phyloP scores from a whole-genome alignment of 2,113 vertebrate genomes.

The Oceanites oceanicus region DNA sequence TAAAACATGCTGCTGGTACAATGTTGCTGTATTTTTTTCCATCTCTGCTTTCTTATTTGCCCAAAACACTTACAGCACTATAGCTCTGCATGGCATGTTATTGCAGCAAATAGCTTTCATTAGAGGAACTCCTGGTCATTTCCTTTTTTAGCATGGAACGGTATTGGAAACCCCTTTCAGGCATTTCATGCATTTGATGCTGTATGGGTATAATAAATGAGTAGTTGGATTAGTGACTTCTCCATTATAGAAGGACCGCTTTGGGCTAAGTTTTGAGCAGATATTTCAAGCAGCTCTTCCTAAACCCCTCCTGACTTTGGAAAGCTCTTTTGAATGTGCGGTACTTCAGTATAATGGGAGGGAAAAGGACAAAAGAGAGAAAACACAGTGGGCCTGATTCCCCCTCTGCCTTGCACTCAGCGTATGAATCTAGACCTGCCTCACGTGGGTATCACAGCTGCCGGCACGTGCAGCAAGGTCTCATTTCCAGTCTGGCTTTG shows the following conservation, averaged over 20 bases:
- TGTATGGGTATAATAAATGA: background rate
- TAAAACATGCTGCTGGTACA: background rate
- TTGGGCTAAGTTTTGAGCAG: constrained; percentile 67
- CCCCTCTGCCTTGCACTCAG: rapidly evolving
- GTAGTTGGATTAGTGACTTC: constrained; percentile 32
- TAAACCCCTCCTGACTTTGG: background rate
- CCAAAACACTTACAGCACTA: constrained; percentile 23
- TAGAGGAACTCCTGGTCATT: constrained; percentile 50
- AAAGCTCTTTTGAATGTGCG: background rate
- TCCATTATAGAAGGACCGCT: constrained; percentile 67
- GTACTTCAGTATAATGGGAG: background rate
- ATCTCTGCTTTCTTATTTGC: constrained; percentile 48
- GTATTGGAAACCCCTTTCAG: constrained; percentile 66
- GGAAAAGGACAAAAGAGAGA: background rate
- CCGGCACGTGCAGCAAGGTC: background rate
- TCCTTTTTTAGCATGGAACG: constrained; percentile 60
- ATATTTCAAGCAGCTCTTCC: constrained; percentile 48
- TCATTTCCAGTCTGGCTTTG: background rate
- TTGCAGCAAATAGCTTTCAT: constrained; percentile 75
- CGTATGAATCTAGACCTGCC: rapidly evolving
- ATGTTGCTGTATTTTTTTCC: background rate
- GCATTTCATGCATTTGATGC: constrained; percentile 74
- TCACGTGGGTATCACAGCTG: background rate
- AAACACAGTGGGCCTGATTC: background rate
- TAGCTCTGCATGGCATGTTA: constrained; percentile 56